A percentile compares a stretch with the other conserved stretches of the same genome.
Evolutionary conservation across 2,888 invertebrate genomes (phyloP).

Genomic region (Xestia rhomboidea): DNA sequence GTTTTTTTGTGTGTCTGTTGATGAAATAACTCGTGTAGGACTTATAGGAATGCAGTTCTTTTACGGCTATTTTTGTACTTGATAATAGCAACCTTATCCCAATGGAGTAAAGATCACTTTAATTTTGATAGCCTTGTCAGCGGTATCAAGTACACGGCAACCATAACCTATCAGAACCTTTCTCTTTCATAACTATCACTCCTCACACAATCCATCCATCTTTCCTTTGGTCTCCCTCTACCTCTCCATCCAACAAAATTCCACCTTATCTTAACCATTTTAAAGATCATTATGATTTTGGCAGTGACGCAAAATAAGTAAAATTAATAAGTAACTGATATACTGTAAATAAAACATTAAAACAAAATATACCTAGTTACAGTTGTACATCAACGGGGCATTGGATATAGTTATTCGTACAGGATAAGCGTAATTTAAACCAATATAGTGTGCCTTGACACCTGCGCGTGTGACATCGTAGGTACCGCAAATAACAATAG

Average conservation of each 20-base stretch:
- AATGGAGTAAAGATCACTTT: neutral
- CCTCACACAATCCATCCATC: neutral
- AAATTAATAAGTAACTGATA: neutral
- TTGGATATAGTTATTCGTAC: conserved; percentile 32
- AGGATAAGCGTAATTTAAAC: conserved; percentile 55
- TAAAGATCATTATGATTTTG: too few relatives aligned
- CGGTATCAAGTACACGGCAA: too few relatives aligned
- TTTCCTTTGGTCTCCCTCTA: neutral
- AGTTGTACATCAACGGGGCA: neutral
- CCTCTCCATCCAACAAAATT: neutral
- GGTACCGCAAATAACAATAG: conserved; percentile 19
- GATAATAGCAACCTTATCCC: neutral
- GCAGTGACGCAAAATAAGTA: too few relatives aligned
- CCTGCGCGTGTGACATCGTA: conserved; percentile 30
- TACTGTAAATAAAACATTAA: conserved; percentile 5
- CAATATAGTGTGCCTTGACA: conserved; percentile 48
- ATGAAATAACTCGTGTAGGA: neutral
- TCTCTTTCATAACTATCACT: too few relatives aligned
- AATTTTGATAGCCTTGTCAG: too few relatives aligned
- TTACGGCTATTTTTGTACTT: neutral
- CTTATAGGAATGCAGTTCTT: neutral
- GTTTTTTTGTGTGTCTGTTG: conserved; percentile 4
- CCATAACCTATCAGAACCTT: too few relatives aligned
- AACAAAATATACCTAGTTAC: neutral
- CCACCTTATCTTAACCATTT: too few relatives aligned